These are phyloP conservation scores for Daubentonia madagascariensis DNA, from an alignment of 2,113 vertebrate genomes.

Conservation along the genomic window DNA sequence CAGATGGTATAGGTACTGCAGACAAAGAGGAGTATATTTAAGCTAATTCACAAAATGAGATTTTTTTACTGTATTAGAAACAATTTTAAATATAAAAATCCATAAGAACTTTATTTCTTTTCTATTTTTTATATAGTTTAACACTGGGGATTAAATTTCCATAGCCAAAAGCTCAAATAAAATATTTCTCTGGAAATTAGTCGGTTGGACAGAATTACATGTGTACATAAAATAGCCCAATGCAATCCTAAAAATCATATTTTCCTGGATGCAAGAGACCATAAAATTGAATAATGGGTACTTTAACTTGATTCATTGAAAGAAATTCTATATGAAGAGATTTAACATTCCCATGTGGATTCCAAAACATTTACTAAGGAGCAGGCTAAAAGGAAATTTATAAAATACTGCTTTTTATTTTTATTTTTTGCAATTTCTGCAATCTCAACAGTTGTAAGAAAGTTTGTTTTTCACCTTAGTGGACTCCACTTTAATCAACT, in stretches of 20 bases:
- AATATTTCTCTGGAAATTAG: neutral
- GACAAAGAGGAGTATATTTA: neutral
- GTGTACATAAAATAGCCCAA: neutral
- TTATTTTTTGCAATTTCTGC: neutral
- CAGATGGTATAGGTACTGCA: neutral
- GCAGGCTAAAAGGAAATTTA: neutral
- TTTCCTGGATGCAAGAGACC: constrained; percentile 56
- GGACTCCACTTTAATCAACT: neutral
- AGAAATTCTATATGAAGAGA: neutral
- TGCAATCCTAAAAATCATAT: constrained; percentile 24
- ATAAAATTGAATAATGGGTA: constrained; percentile 74
- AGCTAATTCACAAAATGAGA: neutral
- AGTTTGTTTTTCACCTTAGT: neutral
- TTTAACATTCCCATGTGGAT: neutral
- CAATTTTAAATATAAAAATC: neutral
- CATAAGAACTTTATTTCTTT: neutral
- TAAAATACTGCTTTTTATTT: neutral
- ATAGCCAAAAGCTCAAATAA: neutral
- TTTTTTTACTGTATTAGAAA: neutral
- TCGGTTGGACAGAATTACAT: neutral
- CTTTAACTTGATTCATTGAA: constrained; percentile 19
- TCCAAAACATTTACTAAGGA: constrained; percentile 23
- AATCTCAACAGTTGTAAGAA: neutral
- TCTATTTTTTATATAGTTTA: neutral
- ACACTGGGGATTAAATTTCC: neutral